A percentile compares a stretch with the other conserved stretches of the same genome.
These are phyloP conservation scores for Hypanus sabinus DNA, from an alignment of 2,113 vertebrate genomes.

Conservation along the genomic window DNA sequence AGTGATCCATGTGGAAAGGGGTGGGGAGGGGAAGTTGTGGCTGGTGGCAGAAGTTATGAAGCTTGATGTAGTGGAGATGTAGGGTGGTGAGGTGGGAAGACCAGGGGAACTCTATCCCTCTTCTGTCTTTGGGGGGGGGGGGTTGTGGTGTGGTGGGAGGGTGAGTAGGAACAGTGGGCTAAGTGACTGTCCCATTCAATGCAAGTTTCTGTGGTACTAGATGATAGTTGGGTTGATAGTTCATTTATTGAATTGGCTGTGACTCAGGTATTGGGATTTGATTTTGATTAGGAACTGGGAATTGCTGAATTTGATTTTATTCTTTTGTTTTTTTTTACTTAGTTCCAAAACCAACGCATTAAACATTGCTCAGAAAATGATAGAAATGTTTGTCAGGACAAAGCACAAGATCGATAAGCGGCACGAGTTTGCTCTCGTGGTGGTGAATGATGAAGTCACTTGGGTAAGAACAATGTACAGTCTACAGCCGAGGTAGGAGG, in stretches of 20 bases:
- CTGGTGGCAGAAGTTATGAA: no score
- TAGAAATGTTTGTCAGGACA: constrained; percentile 94
- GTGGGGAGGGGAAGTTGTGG: no score
- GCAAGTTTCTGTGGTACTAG: background rate
- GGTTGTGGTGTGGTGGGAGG: no score
- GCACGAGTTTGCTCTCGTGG: constrained; percentile 85
- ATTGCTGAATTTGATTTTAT: background rate
- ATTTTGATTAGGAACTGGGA: background rate
- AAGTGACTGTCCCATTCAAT: no score
- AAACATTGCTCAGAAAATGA: constrained; percentile 95
- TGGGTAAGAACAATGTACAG: constrained; percentile 64
- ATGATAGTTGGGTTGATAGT: background rate
- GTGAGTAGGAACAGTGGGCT: no score
- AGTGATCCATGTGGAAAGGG: no score
- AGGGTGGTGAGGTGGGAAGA: no score
- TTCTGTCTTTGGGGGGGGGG: no score
- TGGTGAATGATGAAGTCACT: constrained; percentile 82
- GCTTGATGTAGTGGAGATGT: no score
- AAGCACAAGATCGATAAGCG: constrained; percentile 93
- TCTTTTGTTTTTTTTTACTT: background rate
- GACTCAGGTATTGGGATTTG: background rate
- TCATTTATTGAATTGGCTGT: background rate
- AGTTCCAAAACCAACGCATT: constrained; percentile 86
- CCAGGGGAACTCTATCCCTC: no score
- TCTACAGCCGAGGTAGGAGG: background rate